phyloP scores from a whole-genome alignment of 2,888 invertebrate genomes.

The Mactromeris polynyma region DNA sequence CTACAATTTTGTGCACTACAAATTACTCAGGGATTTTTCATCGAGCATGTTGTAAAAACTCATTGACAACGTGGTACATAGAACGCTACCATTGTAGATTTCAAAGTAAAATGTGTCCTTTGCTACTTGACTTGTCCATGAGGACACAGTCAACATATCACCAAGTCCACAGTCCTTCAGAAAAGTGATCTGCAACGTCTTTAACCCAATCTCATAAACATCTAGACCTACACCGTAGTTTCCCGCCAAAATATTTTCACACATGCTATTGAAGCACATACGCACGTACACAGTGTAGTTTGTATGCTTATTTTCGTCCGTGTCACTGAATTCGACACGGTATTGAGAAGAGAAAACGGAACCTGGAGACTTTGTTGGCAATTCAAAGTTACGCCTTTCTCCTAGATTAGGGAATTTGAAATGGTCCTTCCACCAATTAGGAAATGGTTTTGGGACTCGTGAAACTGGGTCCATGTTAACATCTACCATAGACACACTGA shows the following conservation, averaged over 20 bases:
- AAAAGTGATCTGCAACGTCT: slow-evolving; percentile 48
- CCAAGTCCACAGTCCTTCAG: slow-evolving; percentile 50
- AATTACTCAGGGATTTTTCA: slow-evolving; percentile 11
- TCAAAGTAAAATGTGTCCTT: slow-evolving; percentile 49
- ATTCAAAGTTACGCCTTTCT: slow-evolving; percentile 21
- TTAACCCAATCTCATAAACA: slow-evolving; percentile 47
- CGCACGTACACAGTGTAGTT: slow-evolving; percentile 50
- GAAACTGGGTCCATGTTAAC: slow-evolving; percentile 55
- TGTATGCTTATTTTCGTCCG: slow-evolving; percentile 53
- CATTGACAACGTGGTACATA: slow-evolving; percentile 24
- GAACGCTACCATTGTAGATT: slow-evolving; percentile 21
- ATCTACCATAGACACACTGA: slow-evolving; percentile 8
- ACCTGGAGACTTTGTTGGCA: slow-evolving; percentile 32
- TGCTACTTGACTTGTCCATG: slow-evolving; percentile 35
- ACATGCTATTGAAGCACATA: slow-evolving; percentile 43
- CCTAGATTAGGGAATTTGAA: slow-evolving; percentile 39
- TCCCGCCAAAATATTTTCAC: slow-evolving; percentile 42
- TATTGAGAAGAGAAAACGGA: slow-evolving; percentile 30
- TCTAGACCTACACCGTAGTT: slow-evolving; percentile 21
- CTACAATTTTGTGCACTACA: background rate
- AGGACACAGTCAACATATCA: slow-evolving; percentile 46
- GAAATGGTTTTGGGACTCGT: slow-evolving; percentile 53
- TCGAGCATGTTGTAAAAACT: slow-evolving; percentile 22
- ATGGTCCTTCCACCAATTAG: slow-evolving; percentile 40
- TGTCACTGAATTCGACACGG: slow-evolving; percentile 47